These are phyloP conservation scores for Meghimatium bilineatum DNA, from an alignment of 2,888 invertebrate genomes.

Conservation along the genomic window DNA sequence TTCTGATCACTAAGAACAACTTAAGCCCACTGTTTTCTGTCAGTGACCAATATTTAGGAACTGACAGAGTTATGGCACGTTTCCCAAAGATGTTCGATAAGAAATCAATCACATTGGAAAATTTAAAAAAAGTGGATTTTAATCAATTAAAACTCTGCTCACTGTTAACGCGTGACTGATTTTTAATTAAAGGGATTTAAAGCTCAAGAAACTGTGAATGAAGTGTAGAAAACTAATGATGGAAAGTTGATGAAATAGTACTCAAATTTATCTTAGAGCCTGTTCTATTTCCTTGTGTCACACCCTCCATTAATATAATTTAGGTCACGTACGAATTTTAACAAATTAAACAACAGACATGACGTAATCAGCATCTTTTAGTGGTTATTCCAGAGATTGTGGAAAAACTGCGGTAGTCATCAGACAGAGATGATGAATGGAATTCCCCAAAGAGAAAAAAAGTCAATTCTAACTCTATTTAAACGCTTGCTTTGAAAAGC, in stretches of 20 bases:
- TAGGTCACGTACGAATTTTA: not conserved
- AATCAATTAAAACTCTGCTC: constrained; percentile 5
- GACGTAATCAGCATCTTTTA: not conserved
- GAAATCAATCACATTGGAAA: not conserved
- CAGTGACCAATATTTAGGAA: not conserved
- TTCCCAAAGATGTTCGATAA: not conserved
- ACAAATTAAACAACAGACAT: not conserved
- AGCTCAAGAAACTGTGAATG: not conserved
- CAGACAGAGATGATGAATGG: not conserved
- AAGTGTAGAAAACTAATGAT: no score
- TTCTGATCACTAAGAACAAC: no score
- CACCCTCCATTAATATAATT: not conserved
- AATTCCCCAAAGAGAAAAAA: constrained; percentile 1
- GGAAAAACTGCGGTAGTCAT: not conserved
- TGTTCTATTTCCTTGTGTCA: not conserved
- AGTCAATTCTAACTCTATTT: not conserved
- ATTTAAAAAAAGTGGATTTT: not conserved
- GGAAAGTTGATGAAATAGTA: not conserved
- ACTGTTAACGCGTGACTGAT: not conserved
- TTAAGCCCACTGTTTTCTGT: no score
- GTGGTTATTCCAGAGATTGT: not conserved
- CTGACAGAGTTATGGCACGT: not conserved
- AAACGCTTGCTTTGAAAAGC: not conserved
- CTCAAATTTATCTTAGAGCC: not conserved
- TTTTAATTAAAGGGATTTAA: constrained; percentile 4